Conservation (phyloP, 2,797 vertebrate species). For the Allobates femoralis region DNA sequence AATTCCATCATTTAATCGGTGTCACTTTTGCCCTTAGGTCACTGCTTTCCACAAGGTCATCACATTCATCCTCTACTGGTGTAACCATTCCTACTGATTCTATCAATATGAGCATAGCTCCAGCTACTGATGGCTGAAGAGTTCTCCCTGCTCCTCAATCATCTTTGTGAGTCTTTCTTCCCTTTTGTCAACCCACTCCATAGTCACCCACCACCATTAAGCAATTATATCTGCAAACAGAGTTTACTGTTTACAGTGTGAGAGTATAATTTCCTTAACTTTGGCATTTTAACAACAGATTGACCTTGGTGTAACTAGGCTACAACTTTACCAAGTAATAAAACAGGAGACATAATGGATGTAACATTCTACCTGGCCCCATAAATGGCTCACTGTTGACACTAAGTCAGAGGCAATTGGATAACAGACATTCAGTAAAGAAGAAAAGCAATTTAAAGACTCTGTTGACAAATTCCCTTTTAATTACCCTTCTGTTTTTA, state of each 20-base stretch:
- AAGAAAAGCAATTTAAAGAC: constrained; percentile 53
- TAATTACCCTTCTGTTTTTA: constrained; percentile 55
- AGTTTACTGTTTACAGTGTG: constrained; percentile 76
- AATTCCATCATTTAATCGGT: too few relatives aligned
- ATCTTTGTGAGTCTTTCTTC: constrained; percentile 1
- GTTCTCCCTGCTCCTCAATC: neutral
- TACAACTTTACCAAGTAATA: constrained; percentile 81
- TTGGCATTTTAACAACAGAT: constrained; percentile 80
- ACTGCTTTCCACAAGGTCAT: neutral
- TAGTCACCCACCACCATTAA: constrained; percentile 57
- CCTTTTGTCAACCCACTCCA: constrained; percentile 2
- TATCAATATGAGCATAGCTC: too few relatives aligned
- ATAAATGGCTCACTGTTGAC: constrained; percentile 66
- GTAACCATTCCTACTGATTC: neutral
- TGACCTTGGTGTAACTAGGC: constrained; percentile 88
- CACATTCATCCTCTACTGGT: neutral
- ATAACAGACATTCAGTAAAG: constrained; percentile 43
- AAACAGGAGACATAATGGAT: constrained; percentile 72
- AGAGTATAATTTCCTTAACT: constrained; percentile 84
- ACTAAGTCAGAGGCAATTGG: constrained; percentile 50
- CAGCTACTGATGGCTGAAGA: neutral
- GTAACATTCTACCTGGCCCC: constrained; percentile 64
- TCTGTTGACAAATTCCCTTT: constrained; percentile 42
- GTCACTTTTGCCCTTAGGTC: neutral
- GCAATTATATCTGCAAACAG: constrained; percentile 77